Evolutionary conservation across 2,797 vertebrate species (phyloP).

Genomic region (Triplophysa bombifrons): DNA sequence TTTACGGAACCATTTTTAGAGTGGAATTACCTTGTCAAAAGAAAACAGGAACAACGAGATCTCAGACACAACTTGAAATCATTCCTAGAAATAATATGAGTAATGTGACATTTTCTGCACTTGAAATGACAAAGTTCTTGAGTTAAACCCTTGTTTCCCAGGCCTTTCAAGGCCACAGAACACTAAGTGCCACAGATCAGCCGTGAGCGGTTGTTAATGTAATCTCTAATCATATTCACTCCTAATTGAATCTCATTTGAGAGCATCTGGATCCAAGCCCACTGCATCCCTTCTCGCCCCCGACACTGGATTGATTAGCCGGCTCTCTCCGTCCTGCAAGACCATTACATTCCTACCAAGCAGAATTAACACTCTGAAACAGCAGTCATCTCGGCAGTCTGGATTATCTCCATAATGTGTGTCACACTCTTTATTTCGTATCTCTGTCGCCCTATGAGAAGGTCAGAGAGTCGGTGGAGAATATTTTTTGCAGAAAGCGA

Average conservation of each 20-base stretch:
- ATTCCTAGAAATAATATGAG: neutral
- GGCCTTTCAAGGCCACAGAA: constrained; percentile 33
- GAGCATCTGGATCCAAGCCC: constrained; percentile 38
- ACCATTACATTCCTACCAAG: constrained; percentile 20
- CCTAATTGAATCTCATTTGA: constrained; percentile 50
- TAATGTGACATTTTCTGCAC: constrained; percentile 11
- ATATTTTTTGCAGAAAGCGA: constrained; percentile 19
- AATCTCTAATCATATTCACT: constrained; percentile 47
- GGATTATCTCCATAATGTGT: constrained; percentile 37
- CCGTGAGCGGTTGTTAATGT: constrained; percentile 44
- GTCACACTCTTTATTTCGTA: constrained; percentile 34
- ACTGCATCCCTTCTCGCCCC: constrained; percentile 20
- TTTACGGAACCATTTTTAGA: too few relatives aligned
- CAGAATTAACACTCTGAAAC: constrained; percentile 16
- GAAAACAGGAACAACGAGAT: neutral
- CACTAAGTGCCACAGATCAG: constrained; percentile 37
- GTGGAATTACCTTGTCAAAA: neutral
- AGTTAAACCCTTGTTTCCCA: constrained; percentile 16
- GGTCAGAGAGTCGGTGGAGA: constrained; percentile 20
- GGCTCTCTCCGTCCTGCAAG: constrained; percentile 2
- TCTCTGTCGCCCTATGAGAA: constrained; percentile 26
- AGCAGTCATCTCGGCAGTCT: neutral
- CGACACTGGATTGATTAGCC: constrained; percentile 25
- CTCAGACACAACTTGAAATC: neutral
- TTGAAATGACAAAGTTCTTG: constrained; percentile 2